Percentiles rank a stretch among this genome's conserved stretches.
Conservation (phyloP, 2,888 invertebrate genomes). For the Globia sparganii region DNA sequence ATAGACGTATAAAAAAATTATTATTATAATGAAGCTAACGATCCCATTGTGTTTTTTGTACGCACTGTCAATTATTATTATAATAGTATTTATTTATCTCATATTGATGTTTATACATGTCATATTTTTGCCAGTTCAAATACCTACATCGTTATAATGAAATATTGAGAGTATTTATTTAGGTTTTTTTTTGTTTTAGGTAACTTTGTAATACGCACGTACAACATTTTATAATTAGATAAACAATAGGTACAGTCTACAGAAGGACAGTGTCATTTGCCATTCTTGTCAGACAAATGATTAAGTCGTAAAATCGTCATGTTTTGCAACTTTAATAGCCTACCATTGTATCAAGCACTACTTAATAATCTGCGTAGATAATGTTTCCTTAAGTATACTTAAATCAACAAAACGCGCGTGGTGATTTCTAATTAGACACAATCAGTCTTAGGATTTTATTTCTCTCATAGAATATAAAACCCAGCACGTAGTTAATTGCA, state of each 20-base stretch:
- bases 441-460: slow-evolving; percentile 41
- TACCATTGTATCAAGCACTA: slow-evolving; percentile 35
- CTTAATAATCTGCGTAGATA: slow-evolving; percentile 43
- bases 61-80: slow-evolving; percentile 26
- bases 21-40: slow-evolving; percentile 40
- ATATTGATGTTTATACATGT: slow-evolving; percentile 14
- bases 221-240: slow-evolving; percentile 9
- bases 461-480: slow-evolving; percentile 48
- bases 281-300: slow-evolving; percentile 27
- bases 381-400: slow-evolving; percentile 30
- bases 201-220: not conserved
- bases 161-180: not conserved
- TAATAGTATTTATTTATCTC: slow-evolving; percentile 11
- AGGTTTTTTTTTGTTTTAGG: not conserved
- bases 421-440: slow-evolving; percentile 41
- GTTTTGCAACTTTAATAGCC: slow-evolving; percentile 35
- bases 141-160: not conserved
- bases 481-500: slow-evolving; percentile 56
- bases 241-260: not conserved
- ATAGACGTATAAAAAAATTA: too few species aligned
- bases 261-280: slow-evolving; percentile 14
- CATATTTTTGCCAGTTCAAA: not conserved
- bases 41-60: slow-evolving; percentile 40
- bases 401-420: slow-evolving; percentile 38
- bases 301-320: slow-evolving; percentile 35